A percentile compares a stretch with the other conserved stretches of the same genome.
Evolutionary conservation across 2,888 invertebrate species (phyloP).

Genomic region (Cheilosia soror): DNA sequence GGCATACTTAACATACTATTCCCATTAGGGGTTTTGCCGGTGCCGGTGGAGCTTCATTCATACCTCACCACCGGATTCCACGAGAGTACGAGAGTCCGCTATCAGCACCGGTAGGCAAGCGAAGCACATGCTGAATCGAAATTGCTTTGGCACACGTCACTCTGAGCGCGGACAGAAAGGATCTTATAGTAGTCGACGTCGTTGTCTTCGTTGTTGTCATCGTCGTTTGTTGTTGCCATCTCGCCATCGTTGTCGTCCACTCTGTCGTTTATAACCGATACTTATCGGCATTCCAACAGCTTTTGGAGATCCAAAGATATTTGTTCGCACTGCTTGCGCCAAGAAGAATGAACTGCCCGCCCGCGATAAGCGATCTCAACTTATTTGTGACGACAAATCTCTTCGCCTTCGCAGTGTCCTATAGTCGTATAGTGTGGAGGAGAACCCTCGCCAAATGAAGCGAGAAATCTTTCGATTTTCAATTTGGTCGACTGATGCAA

Average conservation of each 20-base stretch:
- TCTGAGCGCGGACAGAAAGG: slow-evolving; percentile 62
- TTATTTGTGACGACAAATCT: slow-evolving; percentile 76
- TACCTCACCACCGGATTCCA: slow-evolving; percentile 65
- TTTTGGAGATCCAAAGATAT: slow-evolving; percentile 71
- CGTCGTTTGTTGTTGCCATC: not conserved
- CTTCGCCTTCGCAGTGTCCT: slow-evolving; percentile 46
- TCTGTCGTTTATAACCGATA: slow-evolving; percentile 74
- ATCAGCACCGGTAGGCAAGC: slow-evolving; percentile 59
- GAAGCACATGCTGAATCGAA: slow-evolving; percentile 66
- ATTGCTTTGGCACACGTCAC: slow-evolving; percentile 76
- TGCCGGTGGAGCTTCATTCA: slow-evolving; percentile 57
- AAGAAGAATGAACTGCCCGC: slow-evolving; percentile 73
- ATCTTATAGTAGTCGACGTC: slow-evolving; percentile 62
- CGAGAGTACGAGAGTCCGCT: slow-evolving; percentile 3
- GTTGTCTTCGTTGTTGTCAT: slow-evolving; percentile 37
- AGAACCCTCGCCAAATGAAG: slow-evolving; percentile 38
- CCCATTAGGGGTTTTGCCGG: slow-evolving; percentile 67
- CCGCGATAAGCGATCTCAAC: slow-evolving; percentile 75
- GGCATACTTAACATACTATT: slow-evolving; percentile 76
- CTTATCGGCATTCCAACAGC: slow-evolving; percentile 75
- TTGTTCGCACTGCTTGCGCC: slow-evolving; percentile 68
- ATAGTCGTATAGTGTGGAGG: slow-evolving; percentile 21
- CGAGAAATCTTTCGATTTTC: slow-evolving; percentile 69
- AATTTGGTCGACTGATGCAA: slow-evolving; percentile 65
- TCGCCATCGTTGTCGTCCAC: slow-evolving; percentile 52